Evolutionary conservation across 1,140 invertebrate genomes (phyloP), one percentile per base, ranked within the genome.

Genomic region (Anoplolepis gracilipes): DNA sequence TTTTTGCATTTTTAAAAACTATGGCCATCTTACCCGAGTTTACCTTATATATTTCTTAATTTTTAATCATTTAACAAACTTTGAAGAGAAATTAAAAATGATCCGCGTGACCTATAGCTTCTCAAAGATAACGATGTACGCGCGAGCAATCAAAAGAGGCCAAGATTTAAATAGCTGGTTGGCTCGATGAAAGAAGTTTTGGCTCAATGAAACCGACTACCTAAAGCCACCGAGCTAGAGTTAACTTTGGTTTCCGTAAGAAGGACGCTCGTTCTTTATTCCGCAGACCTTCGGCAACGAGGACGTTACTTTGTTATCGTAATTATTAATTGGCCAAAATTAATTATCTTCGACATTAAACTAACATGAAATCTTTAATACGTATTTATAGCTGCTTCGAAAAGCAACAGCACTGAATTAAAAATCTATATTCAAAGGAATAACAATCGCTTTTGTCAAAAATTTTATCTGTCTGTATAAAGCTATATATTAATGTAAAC

Each of bases 71-170:
- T 5, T 25, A 13, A 62, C 3, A 28, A 19, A 46, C 3, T 13
- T 13, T 25, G 2, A 5, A 39, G 25, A 81, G 28, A 57, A 33
- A 61, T 1, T 61, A 7, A 22, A 81, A n/a, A 10, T 46, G 33
- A 33, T 42, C 46, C 16, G 22, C 16, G 22, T 22, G n/a, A 61
- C 42, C 64, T 39, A 16, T 39, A 69, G 33, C 67, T 89, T 57
- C 65, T 89, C 87, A 16, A 87, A 87, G 88, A 89, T 89, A 89
- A 89, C 87, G 78, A 89, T 46, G 85, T 87, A 88, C 84, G 88
- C 88, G 72, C 65, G 77, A 67, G 78, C 89, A 89, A 89, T 89
- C 88, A 89, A 89, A 89, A 88, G 67, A 79, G 59, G 13, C 70
- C 69, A 65, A 70, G 84, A 82, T 67, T 89, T 82, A 86, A 89